phyloP scores from a whole-genome alignment of 2,888 invertebrate genomes.

The Tipula helvola region DNA sequence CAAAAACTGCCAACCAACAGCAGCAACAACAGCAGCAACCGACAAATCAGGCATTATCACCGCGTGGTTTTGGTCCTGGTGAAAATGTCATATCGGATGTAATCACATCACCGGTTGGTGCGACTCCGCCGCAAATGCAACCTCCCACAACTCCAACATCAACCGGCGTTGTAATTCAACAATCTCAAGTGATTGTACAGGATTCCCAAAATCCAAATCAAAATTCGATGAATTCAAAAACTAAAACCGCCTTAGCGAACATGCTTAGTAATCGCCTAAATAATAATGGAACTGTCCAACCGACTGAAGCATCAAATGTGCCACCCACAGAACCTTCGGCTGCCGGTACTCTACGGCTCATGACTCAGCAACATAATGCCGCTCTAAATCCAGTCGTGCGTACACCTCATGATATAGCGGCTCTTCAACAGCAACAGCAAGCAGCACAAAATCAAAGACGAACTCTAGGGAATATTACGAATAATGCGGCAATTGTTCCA shows the following conservation, averaged over 20 bases:
- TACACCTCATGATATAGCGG: constrained; percentile 40
- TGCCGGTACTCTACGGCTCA: constrained; percentile 58
- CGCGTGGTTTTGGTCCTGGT: constrained; percentile 17
- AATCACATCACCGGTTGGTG: background rate
- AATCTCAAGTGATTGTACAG: constrained; percentile 13
- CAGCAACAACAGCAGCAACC: constrained; percentile 27
- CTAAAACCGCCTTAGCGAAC: constrained; percentile 90
- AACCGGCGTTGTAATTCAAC: constrained; percentile 10
- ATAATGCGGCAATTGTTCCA: constrained; percentile 28
- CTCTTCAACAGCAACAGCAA: constrained; percentile 41
- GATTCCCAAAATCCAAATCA: background rate
- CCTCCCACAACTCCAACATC: background rate
- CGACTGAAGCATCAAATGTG: constrained; percentile 36
- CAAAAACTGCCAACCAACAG: constrained; percentile 22
- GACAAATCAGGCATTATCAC: constrained; percentile 18
- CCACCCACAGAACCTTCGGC: constrained; percentile 45
- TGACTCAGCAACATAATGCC: constrained; percentile 73
- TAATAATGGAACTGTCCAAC: constrained; percentile 37
- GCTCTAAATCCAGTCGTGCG: constrained; percentile 38
- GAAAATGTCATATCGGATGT: background rate
- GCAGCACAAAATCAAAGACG: constrained; percentile 40
- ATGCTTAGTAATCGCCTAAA: constrained; percentile 77
- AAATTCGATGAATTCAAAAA: constrained; percentile 61
- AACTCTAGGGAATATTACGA: constrained; percentile 42
- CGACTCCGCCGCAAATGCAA: constrained; percentile 15